A percentile compares a stretch with the other conserved stretches of the same genome.
Conservation (phyloP, 1,140 invertebrate genomes). For the Pseudomyrmex gracilis region DNA sequence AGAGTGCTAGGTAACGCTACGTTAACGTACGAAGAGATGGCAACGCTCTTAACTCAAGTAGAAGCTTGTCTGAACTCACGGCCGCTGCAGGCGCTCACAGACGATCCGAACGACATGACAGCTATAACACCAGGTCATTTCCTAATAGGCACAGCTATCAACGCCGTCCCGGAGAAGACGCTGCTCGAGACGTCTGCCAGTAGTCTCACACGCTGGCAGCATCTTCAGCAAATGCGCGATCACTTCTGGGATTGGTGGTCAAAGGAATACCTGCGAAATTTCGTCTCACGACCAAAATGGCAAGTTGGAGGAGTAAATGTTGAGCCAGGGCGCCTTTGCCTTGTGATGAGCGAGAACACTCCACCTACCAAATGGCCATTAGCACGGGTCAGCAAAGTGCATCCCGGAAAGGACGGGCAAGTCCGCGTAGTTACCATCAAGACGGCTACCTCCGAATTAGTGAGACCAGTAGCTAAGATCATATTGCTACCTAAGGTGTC, state of each 20-base stretch:
- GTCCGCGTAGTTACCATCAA: background rate
- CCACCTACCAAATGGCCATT: background rate
- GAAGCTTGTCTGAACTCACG: background rate
- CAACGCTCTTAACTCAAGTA: background rate
- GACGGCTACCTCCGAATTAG: background rate
- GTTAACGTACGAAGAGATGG: background rate
- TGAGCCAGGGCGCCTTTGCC: background rate
- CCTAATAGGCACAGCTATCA: background rate
- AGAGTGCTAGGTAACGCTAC: background rate
- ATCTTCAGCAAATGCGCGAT: background rate
- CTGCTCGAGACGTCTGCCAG: background rate
- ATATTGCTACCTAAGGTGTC: background rate
- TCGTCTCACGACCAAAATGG: background rate
- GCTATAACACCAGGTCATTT: background rate
- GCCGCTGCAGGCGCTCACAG: background rate
- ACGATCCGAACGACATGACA: background rate
- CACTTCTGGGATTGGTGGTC: background rate
- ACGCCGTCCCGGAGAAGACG: background rate
- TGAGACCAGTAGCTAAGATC: background rate
- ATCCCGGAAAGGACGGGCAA: background rate
- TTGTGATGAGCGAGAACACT: background rate
- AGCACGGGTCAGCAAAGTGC: fast-evolving
- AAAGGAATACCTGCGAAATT: background rate
- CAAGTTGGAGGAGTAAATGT: fast-evolving
- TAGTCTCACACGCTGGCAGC: background rate